phyloP scores from a whole-genome alignment of 2,888 invertebrate genomes.

The Seira ritae region DNA sequence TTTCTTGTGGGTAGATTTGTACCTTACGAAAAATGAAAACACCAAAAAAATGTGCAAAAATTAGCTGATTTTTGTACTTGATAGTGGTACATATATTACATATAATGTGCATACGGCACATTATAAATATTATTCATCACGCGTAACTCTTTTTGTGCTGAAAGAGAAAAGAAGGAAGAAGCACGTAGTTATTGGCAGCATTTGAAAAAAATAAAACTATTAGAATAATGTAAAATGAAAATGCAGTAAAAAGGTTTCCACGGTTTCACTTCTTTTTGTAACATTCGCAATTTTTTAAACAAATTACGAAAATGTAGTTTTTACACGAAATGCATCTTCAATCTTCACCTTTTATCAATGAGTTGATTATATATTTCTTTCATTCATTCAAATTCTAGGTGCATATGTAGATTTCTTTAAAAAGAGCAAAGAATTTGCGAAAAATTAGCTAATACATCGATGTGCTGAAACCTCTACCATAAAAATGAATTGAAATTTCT shows the following conservation, averaged over 20 bases:
- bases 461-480: too few species aligned
- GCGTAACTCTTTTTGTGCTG: background rate
- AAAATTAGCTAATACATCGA: too few species aligned
- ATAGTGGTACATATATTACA: conserved; percentile 16
- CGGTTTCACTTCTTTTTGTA: conserved; percentile 38
- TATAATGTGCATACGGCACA: background rate
- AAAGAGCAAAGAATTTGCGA: too few species aligned
- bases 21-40: conserved; percentile 21
- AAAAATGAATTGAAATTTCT: too few species aligned
- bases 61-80: background rate
- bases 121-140: background rate
- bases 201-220: background rate
- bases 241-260: conserved; percentile 35
- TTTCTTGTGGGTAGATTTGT: conserved; percentile 23
- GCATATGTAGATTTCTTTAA: too few species aligned
- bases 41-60: background rate
- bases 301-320: conserved; percentile 1
- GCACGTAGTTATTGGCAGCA: background rate
- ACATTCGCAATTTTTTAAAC: conserved; percentile 22
- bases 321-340: conserved; percentile 4
- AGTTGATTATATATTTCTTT: too few species aligned
- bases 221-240: background rate
- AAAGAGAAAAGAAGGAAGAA: conserved; percentile 22
- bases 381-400: too few species aligned
- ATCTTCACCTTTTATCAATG: too few species aligned